A percentile compares a stretch with the other conserved stretches of the same genome.
Conservation (phyloP, 2,888 invertebrate species). For the Acleris cristana region DNA sequence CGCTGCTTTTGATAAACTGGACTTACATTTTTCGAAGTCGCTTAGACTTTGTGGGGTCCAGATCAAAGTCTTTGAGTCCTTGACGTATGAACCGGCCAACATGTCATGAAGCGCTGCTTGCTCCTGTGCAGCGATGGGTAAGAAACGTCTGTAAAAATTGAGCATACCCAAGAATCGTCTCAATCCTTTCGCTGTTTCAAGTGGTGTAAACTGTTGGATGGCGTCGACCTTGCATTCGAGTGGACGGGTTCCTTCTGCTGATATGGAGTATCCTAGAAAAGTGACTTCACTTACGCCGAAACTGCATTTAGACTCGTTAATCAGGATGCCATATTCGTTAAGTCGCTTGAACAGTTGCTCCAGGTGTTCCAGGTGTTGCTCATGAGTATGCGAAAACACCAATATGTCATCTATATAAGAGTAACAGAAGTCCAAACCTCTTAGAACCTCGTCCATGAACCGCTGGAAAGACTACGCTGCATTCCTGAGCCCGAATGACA, state of each 20-base stretch:
- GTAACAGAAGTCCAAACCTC: too few relatives aligned
- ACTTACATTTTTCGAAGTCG: conserved; percentile 49
- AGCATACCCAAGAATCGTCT: conserved; percentile 42
- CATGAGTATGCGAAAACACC: too few relatives aligned
- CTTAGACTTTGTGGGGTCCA: conserved; percentile 39
- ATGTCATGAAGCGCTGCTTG: conserved; percentile 52
- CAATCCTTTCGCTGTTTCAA: conserved; percentile 37
- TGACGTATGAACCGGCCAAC: conserved; percentile 42
- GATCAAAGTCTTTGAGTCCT: conserved; percentile 46
- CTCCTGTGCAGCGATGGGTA: conserved; percentile 49
- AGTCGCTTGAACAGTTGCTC: too few relatives aligned
- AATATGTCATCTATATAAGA: too few relatives aligned
- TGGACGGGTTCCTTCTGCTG: conserved; percentile 48
- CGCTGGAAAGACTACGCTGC: too few relatives aligned
- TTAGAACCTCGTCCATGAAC: too few relatives aligned
- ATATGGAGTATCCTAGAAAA: conserved; percentile 41
- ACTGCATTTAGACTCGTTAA: conserved; percentile 22
- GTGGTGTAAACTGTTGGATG: conserved; percentile 36
- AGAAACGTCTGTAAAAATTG: conserved; percentile 46
- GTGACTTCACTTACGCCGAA: conserved; percentile 35
- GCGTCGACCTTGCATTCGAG: conserved; percentile 46
- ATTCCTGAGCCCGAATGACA: too few relatives aligned
- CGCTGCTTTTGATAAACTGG: conserved; percentile 46
- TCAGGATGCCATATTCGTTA: too few relatives aligned
- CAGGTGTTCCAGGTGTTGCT: too few relatives aligned